Base-by-base conservation (phyloP, 2,113 vertebrate genomes). In the Platichthys flesus region DNA sequence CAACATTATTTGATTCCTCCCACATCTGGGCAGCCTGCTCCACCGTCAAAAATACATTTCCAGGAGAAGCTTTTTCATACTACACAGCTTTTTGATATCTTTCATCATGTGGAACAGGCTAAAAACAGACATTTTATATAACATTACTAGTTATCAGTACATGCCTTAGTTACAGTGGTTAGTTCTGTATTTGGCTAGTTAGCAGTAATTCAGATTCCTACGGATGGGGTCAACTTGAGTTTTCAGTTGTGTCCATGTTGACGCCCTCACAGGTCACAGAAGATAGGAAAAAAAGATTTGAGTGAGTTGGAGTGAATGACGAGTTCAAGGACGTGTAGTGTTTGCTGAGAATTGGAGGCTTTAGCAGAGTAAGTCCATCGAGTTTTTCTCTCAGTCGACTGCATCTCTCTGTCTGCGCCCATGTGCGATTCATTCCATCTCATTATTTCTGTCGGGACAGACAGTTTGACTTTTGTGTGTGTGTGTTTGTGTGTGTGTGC, bases 391-490 rank as follows among this genome's bases (percentile, higher is more conserved):
- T 72, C 40, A 35, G 35, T 71, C 20, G 15, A 63, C 37, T 24
- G 31, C 40, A 72, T 78, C 59, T 24, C 47, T 31, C 28, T 37
- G 24, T 70, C 56, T 64, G 51, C 37, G 23, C 20, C 68, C 72
- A 74, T 71, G 69, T 66, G 56, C 0, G 2, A 67, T 67, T 80
- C 55, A 66, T 74, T 74, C 7, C 0, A 68, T 71, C 31, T 78
- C 66, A 64, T 81, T 77, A 67, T 74, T 56, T 52, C 13, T 55
- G 13, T 68, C 24, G 52, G 56, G 47, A 62, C 59, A 40, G 26
- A 68, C 7, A 51, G 66, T 51, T 23, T 40, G 63, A 64, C 9
- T 26, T 52, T 55, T 40, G 20, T 65, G 28, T 35, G 51, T 52
- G 42, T 62, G 52, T 10, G 10, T 54, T 26, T 63, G 49, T 55